Evolutionary conservation across 1,140 invertebrate species (phyloP).

Genomic region (Marisa cornuarietis): DNA sequence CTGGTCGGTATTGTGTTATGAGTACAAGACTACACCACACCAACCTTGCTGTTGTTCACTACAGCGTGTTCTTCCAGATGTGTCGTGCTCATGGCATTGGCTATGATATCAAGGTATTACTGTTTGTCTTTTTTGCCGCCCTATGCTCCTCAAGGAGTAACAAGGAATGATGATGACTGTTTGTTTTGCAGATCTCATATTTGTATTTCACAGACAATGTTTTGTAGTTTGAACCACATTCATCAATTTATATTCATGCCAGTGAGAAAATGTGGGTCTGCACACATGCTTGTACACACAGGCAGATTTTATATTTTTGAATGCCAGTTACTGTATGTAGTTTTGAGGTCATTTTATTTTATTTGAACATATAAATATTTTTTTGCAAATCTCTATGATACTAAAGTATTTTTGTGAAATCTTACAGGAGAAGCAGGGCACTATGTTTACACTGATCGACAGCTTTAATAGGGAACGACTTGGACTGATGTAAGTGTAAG

Average conservation of each 20-base stretch:
- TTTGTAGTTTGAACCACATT: not conserved
- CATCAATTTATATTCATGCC: not conserved
- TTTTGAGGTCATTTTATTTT: not conserved
- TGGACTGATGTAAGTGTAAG: conserved; percentile 64
- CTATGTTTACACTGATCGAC: conserved; percentile 64
- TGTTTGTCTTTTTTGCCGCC: no score
- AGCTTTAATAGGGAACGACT: conserved; percentile 64
- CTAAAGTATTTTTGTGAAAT: conserved; percentile 3
- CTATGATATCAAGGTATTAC: conserved; percentile 65
- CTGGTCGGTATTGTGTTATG: conserved; percentile 61
- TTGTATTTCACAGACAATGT: not conserved
- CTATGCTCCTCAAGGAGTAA: no score
- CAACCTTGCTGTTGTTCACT: conserved; percentile 65
- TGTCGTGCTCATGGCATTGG: conserved; percentile 67
- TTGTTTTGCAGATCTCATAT: not conserved
- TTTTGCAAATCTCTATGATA: not conserved
- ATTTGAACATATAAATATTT: not conserved
- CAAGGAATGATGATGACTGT: no score
- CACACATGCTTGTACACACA: not conserved
- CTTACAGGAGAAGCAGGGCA: conserved; percentile 65
- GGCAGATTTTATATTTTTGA: not conserved
- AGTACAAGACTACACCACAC: conserved; percentile 63
- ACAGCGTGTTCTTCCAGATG: conserved; percentile 68
- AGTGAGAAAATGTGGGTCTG: not conserved
- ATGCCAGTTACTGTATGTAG: not conserved